Evolutionary conservation across 2,113 vertebrate species (phyloP).

Genomic region (Eira barbara): DNA sequence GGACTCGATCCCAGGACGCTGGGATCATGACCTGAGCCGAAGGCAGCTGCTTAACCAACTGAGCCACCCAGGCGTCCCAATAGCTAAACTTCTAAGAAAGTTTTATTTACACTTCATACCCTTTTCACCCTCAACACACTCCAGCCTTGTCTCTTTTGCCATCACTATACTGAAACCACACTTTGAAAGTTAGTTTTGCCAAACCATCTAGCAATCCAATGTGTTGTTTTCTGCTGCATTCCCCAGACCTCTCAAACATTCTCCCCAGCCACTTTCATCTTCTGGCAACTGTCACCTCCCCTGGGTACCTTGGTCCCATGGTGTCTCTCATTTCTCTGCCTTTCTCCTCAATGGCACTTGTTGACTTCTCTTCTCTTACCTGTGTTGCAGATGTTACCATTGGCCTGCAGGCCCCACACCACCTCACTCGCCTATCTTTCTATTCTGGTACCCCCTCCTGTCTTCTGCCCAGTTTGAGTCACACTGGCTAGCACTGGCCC

Average conservation of each 20-base stretch:
- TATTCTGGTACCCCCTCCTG: neutral
- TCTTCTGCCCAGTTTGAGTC: neutral
- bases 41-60: too few relatives aligned
- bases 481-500: neutral
- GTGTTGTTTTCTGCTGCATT: neutral
- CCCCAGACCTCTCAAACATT: neutral
- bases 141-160: neutral
- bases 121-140: neutral
- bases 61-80: too few relatives aligned
- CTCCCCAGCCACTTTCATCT: neutral
- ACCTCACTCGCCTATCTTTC: neutral
- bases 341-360: neutral
- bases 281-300: neutral
- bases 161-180: too few relatives aligned
- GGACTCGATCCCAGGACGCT: too few relatives aligned
- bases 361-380: neutral
- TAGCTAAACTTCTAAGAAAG: neutral
- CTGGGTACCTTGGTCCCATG: neutral
- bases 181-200: neutral
- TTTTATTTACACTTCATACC: neutral
- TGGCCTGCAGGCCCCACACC: accelerated
- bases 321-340: neutral
- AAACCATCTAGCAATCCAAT: accelerated
- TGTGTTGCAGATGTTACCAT: accelerated
- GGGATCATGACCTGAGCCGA: too few relatives aligned